Evolutionary conservation across 2,113 vertebrate species (phyloP).

Genomic region (Ovis canadensis): DNA sequence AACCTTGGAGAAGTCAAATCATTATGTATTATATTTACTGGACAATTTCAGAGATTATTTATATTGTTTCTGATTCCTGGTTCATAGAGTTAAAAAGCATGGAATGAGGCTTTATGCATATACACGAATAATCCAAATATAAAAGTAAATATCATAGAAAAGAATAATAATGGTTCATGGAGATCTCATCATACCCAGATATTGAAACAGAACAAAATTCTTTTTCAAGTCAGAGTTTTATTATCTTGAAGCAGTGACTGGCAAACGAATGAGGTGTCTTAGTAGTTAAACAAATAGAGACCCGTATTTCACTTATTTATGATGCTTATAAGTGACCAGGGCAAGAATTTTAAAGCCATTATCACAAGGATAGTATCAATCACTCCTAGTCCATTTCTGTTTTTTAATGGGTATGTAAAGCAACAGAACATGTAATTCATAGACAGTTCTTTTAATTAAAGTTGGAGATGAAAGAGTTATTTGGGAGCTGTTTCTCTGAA

Average conservation of each 20-base stretch:
- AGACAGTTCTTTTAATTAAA: conserved; percentile 68
- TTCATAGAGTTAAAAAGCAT: conserved; percentile 21
- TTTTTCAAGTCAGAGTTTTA: conserved; percentile 29
- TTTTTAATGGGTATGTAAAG: conserved; percentile 54
- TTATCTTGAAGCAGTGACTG: background rate
- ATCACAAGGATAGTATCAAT: conserved; percentile 44
- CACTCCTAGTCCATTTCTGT: conserved; percentile 50
- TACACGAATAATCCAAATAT: background rate
- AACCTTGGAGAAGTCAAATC: background rate
- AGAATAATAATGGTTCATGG: background rate
- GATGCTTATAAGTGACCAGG: background rate
- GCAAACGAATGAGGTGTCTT: background rate
- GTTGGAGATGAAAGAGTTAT: conserved; percentile 71
- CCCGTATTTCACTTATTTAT: background rate
- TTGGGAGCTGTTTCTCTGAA: conserved; percentile 63
- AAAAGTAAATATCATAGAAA: conserved; percentile 16
- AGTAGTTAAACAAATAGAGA: background rate
- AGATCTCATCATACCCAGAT: background rate
- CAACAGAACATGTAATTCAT: conserved; percentile 55
- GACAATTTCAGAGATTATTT: background rate
- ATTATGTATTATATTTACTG: background rate
- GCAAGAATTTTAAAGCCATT: conserved; percentile 35
- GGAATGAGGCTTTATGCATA: background rate
- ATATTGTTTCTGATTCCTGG: conserved; percentile 18
- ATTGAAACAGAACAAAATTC: conserved; percentile 8